phyloP scores from a whole-genome alignment of 2,113 vertebrate genomes.

The pig (Sus scrofa) region DNA sequence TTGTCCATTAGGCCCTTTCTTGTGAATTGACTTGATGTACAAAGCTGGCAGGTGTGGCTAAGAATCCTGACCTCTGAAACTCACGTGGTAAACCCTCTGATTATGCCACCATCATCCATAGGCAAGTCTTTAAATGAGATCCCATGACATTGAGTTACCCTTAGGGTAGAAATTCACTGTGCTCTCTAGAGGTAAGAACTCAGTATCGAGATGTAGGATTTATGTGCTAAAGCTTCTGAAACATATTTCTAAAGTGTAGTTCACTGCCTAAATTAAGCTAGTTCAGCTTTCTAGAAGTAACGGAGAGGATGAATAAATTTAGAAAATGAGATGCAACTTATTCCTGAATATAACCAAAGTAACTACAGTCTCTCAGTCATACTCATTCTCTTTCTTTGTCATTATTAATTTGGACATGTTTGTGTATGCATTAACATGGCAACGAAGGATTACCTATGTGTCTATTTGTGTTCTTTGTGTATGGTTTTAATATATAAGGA shows the following conservation, averaged over 20 bases:
- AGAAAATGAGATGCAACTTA: conserved; percentile 33
- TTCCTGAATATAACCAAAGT: conserved; percentile 50
- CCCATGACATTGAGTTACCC: background rate
- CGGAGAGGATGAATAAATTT: conserved; percentile 1
- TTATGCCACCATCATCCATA: background rate
- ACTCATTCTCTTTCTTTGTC: background rate
- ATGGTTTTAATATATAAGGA: conserved; percentile 30
- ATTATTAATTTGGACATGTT: conserved; percentile 31
- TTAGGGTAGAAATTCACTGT: conserved; percentile 22
- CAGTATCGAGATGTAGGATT: conserved; percentile 35
- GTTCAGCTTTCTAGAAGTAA: conserved; percentile 38
- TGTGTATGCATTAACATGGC: background rate
- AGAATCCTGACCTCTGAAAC: background rate
- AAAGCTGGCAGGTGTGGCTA: conserved; percentile 39
- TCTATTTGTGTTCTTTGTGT: background rate
- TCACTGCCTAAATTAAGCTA: conserved; percentile 32
- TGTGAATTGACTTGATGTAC: conserved; percentile 17
- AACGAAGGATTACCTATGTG: background rate
- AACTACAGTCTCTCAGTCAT: conserved; percentile 12
- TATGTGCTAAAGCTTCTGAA: conserved; percentile 32
- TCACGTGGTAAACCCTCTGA: background rate
- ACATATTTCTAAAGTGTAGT: conserved; percentile 11
- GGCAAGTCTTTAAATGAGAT: conserved; percentile 29
- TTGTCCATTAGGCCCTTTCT: background rate
- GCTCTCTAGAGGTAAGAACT: conserved; percentile 25